phyloP scores from a whole-genome alignment of 2,888 invertebrate species.

The Deilephila elpenor region DNA sequence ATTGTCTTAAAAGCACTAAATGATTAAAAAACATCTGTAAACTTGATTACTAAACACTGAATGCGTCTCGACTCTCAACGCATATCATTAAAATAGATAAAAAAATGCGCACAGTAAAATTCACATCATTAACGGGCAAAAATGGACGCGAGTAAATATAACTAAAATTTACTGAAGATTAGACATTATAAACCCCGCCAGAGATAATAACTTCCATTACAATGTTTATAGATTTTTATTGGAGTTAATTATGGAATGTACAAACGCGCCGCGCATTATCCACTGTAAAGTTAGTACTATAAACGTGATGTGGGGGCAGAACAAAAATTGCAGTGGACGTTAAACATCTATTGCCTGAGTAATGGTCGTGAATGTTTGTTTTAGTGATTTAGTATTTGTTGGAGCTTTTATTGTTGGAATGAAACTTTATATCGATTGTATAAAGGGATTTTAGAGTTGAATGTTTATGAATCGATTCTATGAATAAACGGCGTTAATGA shows the following conservation, averaged over 20 bases:
- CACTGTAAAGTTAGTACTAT: conserved; percentile 18
- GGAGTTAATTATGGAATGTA: conserved; percentile 44
- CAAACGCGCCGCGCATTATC: conserved; percentile 27
- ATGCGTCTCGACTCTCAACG: no score
- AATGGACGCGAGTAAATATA: conserved; percentile 23
- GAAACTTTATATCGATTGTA: not conserved
- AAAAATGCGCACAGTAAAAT: conserved; percentile 6
- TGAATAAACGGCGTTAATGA: no score
- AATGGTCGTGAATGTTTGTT: conserved; percentile 16
- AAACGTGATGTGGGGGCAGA: conserved; percentile 19
- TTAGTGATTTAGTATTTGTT: conserved; percentile 6
- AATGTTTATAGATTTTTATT: conserved; percentile 56
- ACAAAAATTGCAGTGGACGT: conserved; percentile 7
- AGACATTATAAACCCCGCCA: conserved; percentile 39
- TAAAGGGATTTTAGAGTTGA: not conserved
- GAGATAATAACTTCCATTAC: conserved; percentile 50
- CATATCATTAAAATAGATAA: conserved; percentile 1
- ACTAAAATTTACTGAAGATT: conserved; percentile 34
- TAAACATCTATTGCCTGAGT: not conserved
- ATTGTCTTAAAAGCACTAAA: no score
- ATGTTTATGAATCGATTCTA: not conserved
- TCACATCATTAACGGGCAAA: conserved; percentile 36
- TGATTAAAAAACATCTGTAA: no score
- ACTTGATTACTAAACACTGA: no score
- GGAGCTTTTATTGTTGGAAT: not conserved